Conservation (phyloP, 1,140 invertebrate genomes). For the Hyles vespertilio region DNA sequence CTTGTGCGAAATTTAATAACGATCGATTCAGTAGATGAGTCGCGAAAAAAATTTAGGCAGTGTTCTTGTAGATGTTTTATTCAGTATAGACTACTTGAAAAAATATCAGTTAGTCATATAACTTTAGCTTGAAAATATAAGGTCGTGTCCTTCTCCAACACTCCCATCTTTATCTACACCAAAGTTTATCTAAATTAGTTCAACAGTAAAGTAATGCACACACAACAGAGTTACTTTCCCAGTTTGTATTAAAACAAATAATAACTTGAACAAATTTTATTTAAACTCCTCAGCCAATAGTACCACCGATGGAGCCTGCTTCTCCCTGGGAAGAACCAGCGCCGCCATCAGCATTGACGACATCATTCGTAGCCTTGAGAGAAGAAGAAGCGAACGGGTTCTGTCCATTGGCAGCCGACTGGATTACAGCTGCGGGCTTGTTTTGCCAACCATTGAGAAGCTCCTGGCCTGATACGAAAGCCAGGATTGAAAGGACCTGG, state of each 20-base stretch:
- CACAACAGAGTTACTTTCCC: too few species aligned
- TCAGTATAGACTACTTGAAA: too few species aligned
- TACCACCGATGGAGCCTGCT: background rate
- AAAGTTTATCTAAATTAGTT: too few species aligned
- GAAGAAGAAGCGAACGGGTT: background rate
- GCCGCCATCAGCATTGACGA: background rate
- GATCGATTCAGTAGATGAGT: too few species aligned
- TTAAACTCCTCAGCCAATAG: background rate
- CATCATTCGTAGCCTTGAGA: background rate
- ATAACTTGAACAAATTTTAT: background rate
- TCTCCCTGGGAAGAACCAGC: conserved; percentile 1
- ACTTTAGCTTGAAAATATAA: too few species aligned
- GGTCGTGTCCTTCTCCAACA: too few species aligned
- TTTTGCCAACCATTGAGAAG: background rate
- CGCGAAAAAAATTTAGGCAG: too few species aligned
- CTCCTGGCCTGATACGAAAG: background rate
- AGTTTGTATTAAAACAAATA: background rate
- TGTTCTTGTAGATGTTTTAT: too few species aligned
- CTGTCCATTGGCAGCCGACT: background rate
- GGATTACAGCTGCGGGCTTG: background rate
- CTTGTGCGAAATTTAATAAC: too few species aligned
- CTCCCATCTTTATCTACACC: too few species aligned
- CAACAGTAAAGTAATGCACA: too few species aligned
- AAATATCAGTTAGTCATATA: too few species aligned
- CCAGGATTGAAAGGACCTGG: background rate